phyloP scores from a whole-genome alignment of 2,113 vertebrate species.

The Hippoglossus stenolepis region DNA sequence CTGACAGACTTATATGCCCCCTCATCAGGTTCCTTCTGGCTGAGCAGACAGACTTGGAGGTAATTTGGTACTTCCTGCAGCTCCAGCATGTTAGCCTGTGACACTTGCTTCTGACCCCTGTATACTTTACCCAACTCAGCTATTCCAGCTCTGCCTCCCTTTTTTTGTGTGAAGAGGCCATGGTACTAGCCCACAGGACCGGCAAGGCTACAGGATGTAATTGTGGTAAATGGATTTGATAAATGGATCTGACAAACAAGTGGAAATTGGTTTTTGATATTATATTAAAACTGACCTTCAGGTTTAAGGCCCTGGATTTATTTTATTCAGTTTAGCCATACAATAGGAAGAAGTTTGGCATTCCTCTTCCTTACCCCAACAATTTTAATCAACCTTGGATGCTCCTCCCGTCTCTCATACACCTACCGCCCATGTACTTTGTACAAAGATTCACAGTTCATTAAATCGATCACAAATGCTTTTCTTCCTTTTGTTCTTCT shows the following conservation, averaged over 20 bases:
- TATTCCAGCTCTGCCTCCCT: constrained; percentile 55
- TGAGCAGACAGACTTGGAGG: constrained; percentile 31
- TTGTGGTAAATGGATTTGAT: constrained; percentile 87
- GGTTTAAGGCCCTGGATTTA: constrained; percentile 82
- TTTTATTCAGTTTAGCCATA: constrained; percentile 76
- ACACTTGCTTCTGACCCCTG: constrained; percentile 33
- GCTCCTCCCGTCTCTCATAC: constrained; percentile 6
- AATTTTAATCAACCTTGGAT: constrained; percentile 37
- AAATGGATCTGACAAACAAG: constrained; percentile 87
- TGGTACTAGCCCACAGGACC: constrained; percentile 24
- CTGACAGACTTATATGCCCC: constrained; percentile 21
- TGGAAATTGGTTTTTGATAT: constrained; percentile 89
- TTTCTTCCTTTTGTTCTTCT: neutral
- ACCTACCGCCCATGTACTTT: constrained; percentile 3
- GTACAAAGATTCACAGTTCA: neutral
- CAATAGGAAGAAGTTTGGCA: constrained; percentile 39
- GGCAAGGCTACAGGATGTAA: constrained; percentile 80
- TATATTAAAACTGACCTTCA: constrained; percentile 89
- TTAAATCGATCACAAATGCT: too few species aligned
- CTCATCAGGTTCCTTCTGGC: constrained; percentile 38
- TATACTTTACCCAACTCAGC: constrained; percentile 31
- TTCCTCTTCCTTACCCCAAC: constrained; percentile 7
- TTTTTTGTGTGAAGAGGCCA: constrained; percentile 48
- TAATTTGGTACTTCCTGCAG: constrained; percentile 51
- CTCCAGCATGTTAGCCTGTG: constrained; percentile 23